phyloP scores from a whole-genome alignment of 2,797 vertebrate genomes.

The Sebastes kiyomatsui region DNA sequence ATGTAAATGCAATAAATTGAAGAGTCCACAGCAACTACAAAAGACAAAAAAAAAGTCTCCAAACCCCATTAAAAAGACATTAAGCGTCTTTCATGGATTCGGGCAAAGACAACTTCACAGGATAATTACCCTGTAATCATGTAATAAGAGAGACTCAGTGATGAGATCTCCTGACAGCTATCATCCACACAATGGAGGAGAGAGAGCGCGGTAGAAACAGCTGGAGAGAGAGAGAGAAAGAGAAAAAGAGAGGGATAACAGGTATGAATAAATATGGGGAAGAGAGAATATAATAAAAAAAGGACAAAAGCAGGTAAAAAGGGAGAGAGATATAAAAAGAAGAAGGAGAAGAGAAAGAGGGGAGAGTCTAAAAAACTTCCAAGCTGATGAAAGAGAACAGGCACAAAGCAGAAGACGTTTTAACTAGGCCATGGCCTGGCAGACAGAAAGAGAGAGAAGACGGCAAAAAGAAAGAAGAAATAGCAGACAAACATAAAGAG shows the following conservation, averaged over 20 bases:
- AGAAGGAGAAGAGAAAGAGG: slow-evolving; percentile 27
- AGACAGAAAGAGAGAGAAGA: slow-evolving; percentile 33
- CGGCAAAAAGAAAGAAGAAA: not conserved
- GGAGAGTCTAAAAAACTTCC: slow-evolving; percentile 45
- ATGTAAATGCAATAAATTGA: slow-evolving; percentile 54
- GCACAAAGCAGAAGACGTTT: slow-evolving; percentile 61
- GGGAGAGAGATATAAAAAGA: not conserved
- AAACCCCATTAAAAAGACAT: slow-evolving; percentile 78
- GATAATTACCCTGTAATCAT: slow-evolving; percentile 76
- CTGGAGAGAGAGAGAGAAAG: not conserved
- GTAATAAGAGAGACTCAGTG: slow-evolving; percentile 72
- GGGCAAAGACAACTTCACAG: slow-evolving; percentile 74
- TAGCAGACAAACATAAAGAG: slow-evolving; percentile 17
- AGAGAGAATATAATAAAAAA: slow-evolving; percentile 6
- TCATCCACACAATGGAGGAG: slow-evolving; percentile 60
- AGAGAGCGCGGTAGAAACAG: not conserved
- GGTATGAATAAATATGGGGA: slow-evolving; percentile 33
- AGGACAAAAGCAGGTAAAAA: slow-evolving; percentile 25
- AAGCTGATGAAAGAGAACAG: slow-evolving; percentile 54
- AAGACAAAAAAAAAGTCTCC: slow-evolving; percentile 58
- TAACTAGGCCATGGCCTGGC: slow-evolving; percentile 74
- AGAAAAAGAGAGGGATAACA: not conserved
- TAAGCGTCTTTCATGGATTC: slow-evolving; percentile 70
- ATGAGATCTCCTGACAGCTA: slow-evolving; percentile 74
- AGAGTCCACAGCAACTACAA: slow-evolving; percentile 63